These are phyloP conservation scores for Plebejus melissa DNA, from an alignment of 2,888 invertebrate genomes.

Conservation along the genomic window DNA sequence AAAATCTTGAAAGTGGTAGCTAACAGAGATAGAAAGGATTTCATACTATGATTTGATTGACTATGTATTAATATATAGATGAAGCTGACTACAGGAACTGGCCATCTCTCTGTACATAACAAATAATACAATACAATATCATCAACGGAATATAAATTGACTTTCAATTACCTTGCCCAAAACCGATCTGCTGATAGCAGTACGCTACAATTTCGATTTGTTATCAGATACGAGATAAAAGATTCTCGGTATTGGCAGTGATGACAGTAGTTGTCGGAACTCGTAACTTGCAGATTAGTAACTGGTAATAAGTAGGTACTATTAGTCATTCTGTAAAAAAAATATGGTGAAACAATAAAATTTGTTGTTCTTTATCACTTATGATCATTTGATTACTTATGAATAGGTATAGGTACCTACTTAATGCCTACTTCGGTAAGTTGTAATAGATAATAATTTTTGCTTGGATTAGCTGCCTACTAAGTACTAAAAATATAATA, in stretches of 20 bases:
- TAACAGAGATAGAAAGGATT: too few species aligned
- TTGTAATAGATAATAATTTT: too few species aligned
- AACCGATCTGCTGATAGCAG: background rate
- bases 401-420: too few species aligned
- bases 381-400: too few species aligned
- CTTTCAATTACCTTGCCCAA: background rate
- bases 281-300: background rate
- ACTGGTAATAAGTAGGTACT: background rate
- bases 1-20: too few species aligned
- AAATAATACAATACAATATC: background rate
- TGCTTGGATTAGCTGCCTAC: too few species aligned
- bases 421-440: too few species aligned
- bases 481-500: too few species aligned
- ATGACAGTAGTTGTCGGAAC: conserved; percentile 5
- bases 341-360: background rate
- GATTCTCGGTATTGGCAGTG: background rate
- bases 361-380: background rate
- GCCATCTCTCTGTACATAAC: background rate
- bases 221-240: background rate
- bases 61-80: too few species aligned
- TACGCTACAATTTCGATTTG: background rate
- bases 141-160: background rate
- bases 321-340: background rate
- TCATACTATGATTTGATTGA: too few species aligned
- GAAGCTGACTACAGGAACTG: background rate